phyloP scores from a whole-genome alignment of 1,140 invertebrate genomes.

The Aphis gossypii region DNA sequence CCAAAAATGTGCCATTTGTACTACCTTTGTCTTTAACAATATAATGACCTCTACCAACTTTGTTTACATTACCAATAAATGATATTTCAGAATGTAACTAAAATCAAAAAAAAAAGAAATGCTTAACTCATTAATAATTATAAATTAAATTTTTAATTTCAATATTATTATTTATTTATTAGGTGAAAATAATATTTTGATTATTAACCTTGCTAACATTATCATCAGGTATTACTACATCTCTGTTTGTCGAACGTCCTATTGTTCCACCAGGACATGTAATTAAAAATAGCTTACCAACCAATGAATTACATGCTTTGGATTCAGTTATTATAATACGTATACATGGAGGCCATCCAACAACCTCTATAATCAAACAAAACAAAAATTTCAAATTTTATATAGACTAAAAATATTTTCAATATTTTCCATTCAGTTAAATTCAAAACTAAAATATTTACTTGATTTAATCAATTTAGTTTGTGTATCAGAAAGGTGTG shows the following conservation, averaged over 20 bases:
- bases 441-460: neutral
- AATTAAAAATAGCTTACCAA: conserved; percentile 83
- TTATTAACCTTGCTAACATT: conserved; percentile 78
- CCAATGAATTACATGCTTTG: conserved; percentile 71
- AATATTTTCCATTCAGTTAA: neutral
- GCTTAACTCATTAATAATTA: neutral
- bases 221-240: conserved; percentile 78
- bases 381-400: neutral
- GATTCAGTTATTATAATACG: conserved; percentile 85
- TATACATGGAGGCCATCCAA: conserved; percentile 82
- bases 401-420: neutral
- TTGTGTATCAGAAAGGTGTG: conserved; percentile 48
- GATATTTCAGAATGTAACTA: conserved; percentile 79
- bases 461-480: conserved; percentile 56
- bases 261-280: conserved; percentile 85
- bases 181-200: neutral
- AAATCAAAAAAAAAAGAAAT: conserved; percentile 61
- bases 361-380: conserved; percentile 69
- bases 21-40: conserved; percentile 82
- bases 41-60: conserved; percentile 71
- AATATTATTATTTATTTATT: neutral
- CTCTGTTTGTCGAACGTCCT: conserved; percentile 80
- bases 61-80: conserved; percentile 65
- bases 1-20: conserved; percentile 85
- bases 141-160: neutral